Percentiles rank a stretch among this genome's conserved stretches.
phyloP scores from a whole-genome alignment of 2,113 vertebrate genomes.

The Sigmodon hispidus region DNA sequence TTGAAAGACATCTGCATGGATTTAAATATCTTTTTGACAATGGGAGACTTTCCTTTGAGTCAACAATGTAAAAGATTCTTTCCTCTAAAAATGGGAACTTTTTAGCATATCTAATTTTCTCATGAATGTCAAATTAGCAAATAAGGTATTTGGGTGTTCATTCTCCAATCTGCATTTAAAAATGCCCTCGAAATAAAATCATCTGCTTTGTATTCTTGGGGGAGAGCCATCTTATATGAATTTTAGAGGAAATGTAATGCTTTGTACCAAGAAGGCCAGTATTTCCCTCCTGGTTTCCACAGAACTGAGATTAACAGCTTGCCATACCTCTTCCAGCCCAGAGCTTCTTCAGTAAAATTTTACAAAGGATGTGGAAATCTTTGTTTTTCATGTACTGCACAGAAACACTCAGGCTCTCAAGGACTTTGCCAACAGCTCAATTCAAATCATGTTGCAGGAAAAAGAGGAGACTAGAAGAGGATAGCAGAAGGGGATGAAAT shows the following conservation, averaged over 20 bases:
- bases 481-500: not conserved
- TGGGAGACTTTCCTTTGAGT: slow-evolving; percentile 27
- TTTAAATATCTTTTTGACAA: slow-evolving; percentile 60
- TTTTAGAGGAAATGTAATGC: slow-evolving; percentile 53
- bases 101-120: slow-evolving; percentile 69
- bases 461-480: not conserved
- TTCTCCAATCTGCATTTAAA: slow-evolving; percentile 70
- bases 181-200: slow-evolving; percentile 71
- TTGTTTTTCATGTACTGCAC: slow-evolving; percentile 5
- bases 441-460: slow-evolving; percentile 1
- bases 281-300: slow-evolving; percentile 65
- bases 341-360: slow-evolving; percentile 50
- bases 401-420: slow-evolving; percentile 32
- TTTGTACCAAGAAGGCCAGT: slow-evolving; percentile 65
- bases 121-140: slow-evolving; percentile 56
- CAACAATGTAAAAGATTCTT: slow-evolving; percentile 52
- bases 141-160: slow-evolving; percentile 66
- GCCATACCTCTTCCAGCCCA: slow-evolving; percentile 21
- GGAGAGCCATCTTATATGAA: slow-evolving; percentile 50
- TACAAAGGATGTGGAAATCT: slow-evolving; percentile 13
- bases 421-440: not conserved
- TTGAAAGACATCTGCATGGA: slow-evolving; percentile 45
- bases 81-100: slow-evolving; percentile 29
- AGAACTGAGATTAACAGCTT: slow-evolving; percentile 60
- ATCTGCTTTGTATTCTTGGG: slow-evolving; percentile 61